phyloP scores from a whole-genome alignment of 2,113 vertebrate genomes.

The Rhodinocichla rosea region DNA sequence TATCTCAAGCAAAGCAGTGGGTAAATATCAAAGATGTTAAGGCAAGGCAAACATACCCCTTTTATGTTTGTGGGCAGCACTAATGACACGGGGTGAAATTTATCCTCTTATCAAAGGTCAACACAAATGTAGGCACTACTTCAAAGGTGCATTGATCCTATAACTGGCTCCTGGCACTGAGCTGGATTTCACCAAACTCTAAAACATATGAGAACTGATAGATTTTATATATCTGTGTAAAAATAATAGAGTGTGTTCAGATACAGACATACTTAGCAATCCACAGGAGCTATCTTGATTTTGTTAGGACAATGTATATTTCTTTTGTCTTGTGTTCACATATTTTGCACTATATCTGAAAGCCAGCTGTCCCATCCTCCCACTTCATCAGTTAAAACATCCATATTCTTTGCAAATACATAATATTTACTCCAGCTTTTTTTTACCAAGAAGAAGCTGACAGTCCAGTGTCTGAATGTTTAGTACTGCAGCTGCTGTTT shows the following conservation, averaged over 20 bases:
- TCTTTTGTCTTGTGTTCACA: background rate
- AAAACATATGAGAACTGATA: background rate
- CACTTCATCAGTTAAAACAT: background rate
- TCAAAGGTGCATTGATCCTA: constrained; percentile 60
- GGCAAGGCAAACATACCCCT: constrained; percentile 47
- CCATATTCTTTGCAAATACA: background rate
- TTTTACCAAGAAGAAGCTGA: background rate
- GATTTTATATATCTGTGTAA: background rate
- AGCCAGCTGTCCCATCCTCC: background rate
- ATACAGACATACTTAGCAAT: background rate
- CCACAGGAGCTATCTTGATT: background rate
- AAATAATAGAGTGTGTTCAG: background rate
- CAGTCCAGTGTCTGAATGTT: background rate
- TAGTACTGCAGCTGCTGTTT: background rate
- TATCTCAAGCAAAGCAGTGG: constrained; percentile 45
- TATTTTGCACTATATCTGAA: background rate
- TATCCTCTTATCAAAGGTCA: constrained; percentile 61
- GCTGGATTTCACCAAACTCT: background rate
- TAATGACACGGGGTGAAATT: constrained; percentile 55
- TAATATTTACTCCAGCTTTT: background rate
- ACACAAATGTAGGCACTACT: constrained; percentile 47
- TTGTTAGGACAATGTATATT: background rate
- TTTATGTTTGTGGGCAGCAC: constrained; percentile 53
- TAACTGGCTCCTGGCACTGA: background rate
- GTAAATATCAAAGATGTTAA: constrained; percentile 58